These are phyloP conservation scores for Yponomeuta malinellus DNA, from an alignment of 2,888 invertebrate genomes.

Conservation along the genomic window DNA sequence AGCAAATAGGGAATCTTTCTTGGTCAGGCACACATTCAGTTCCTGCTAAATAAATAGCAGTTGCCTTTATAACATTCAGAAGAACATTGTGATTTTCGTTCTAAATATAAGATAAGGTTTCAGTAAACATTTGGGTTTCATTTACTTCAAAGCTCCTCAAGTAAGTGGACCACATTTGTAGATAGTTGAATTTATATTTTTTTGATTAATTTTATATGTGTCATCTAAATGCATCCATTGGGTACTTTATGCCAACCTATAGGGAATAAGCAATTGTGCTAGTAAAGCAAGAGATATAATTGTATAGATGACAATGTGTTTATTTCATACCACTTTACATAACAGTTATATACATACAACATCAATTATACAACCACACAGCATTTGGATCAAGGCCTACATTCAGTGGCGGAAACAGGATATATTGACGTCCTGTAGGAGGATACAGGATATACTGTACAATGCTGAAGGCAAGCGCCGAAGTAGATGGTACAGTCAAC, in stretches of 20 bases:
- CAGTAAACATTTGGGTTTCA: background rate
- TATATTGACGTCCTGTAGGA: too few relatives aligned
- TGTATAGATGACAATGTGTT: background rate
- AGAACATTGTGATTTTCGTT: background rate
- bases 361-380: constrained; percentile 12
- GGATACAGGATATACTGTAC: too few relatives aligned
- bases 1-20: background rate
- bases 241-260: too few relatives aligned
- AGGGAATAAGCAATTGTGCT: background rate
- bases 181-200: too few relatives aligned
- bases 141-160: background rate
- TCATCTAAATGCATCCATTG: too few relatives aligned
- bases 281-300: background rate
- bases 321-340: constrained; percentile 11
- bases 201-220: too few relatives aligned
- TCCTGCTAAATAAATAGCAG: background rate
- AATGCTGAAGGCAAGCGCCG: too few relatives aligned
- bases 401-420: background rate
- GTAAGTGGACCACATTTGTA: too few relatives aligned
- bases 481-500: too few relatives aligned
- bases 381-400: constrained; percentile 7
- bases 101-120: constrained; percentile 2
- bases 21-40: background rate
- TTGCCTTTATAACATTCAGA: background rate
- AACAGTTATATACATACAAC: constrained; percentile 14